Conservation (phyloP, 2,113 vertebrate species). For the Hemiprocne comata region DNA sequence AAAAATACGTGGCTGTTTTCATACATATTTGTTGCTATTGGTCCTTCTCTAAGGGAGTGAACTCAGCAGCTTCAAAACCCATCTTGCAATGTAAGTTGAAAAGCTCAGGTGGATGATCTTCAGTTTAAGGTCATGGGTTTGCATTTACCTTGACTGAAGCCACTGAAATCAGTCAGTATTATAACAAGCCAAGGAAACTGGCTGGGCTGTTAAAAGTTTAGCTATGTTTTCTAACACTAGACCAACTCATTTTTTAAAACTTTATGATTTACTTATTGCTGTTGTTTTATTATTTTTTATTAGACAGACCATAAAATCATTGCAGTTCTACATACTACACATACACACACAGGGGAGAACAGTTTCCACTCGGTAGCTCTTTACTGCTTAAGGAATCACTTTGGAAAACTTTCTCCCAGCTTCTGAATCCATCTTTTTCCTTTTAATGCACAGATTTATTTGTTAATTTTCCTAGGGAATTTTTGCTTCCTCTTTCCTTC, state of each 20-base stretch:
- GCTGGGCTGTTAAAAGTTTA: neutral
- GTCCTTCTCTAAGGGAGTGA: neutral
- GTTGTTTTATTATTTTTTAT: neutral
- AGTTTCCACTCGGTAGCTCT: neutral
- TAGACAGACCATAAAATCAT: neutral
- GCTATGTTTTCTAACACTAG: neutral
- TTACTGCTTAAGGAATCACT: neutral
- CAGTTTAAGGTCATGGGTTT: neutral
- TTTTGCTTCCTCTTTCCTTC: neutral
- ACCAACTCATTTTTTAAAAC: neutral
- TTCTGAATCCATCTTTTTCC: neutral
- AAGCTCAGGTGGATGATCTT: neutral
- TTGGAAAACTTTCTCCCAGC: neutral
- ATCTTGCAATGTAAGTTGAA: neutral
- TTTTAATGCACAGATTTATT: neutral
- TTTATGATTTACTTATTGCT: neutral
- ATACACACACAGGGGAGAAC: neutral
- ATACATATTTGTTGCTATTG: fast-evolving
- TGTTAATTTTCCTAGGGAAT: neutral
- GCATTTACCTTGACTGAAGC: neutral
- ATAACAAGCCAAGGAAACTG: neutral
- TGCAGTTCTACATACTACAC: neutral
- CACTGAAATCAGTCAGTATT: neutral
- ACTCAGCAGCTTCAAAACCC: neutral
- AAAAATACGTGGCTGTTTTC: neutral